Evolutionary conservation across 2,888 invertebrate genomes (phyloP), one percentile per base, ranked within the genome.

Genomic region (Acrocyrtus sp.): DNA sequence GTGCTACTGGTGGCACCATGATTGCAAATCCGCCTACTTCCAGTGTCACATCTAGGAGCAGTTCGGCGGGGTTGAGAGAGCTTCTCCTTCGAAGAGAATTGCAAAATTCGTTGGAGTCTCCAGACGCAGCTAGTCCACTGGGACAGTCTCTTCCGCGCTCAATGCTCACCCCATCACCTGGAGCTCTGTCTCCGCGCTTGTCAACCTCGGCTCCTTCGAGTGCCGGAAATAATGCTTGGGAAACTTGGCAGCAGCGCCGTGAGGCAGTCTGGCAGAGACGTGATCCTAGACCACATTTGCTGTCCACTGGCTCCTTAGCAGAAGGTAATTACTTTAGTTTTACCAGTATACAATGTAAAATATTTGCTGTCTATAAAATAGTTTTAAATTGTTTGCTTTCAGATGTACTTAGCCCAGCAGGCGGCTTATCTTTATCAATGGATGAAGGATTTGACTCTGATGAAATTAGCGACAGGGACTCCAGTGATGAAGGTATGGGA

Each of bases 161-260:
- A 19, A 84, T 84, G 39, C 83, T 85, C 8, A 84, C 85, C 1
- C 84, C 84, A 78, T 83, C 83, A 5, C 81, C 80, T 12, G 79
- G 81, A 21, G 70, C 76, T n/a, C 81, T 81, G 6, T 74, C 81
- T 15, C 88, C 91, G 29, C 89, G 93, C 70, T 87, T 95, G 2
- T 94, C 94, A 2, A 92, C 94, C 54, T 95, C 95, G 57, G 95
- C 95, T 27, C 94, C 94, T 3, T 93, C 94, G 63, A 92, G 94
- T 84, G 88, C 92, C 78, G 92, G 92, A 29, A 85, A 92, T 81
- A 79, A 76, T 72, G 79, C 78, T n/a, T 82, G 81, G 80, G 79
- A 80, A 34, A 72, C 79, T 26, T 79, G 82, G 80, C 80, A 80
- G 67, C 77, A 76, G 39, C 56, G 78, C 15, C 56, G 81, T 2